These are phyloP conservation scores for Rallus limicola DNA, from an alignment of 2,113 vertebrate genomes.

Conservation along the genomic window DNA sequence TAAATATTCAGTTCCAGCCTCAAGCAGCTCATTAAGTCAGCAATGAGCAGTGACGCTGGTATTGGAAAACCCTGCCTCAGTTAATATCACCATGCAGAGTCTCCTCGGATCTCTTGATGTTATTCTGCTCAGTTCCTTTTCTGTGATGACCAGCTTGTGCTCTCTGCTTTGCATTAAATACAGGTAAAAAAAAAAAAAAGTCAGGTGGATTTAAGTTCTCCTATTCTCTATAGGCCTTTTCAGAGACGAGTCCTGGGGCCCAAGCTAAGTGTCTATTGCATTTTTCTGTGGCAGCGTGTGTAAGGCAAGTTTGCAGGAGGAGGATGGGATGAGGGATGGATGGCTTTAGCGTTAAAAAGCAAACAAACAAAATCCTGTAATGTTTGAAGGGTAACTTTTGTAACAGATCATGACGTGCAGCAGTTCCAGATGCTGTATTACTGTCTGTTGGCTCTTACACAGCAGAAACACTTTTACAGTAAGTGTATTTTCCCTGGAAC, in stretches of 20 bases:
- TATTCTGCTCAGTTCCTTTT: constrained; percentile 74
- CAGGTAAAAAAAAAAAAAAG: constrained; percentile 76
- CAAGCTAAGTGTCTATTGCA: neutral
- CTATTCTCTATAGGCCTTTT: constrained; percentile 42
- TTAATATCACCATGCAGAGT: constrained; percentile 77
- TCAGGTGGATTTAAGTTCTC: constrained; percentile 14
- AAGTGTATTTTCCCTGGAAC: constrained; percentile 19
- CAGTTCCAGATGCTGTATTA: neutral
- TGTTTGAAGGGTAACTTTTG: neutral
- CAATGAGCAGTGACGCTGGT: constrained; percentile 77
- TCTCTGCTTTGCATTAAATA: constrained; percentile 89
- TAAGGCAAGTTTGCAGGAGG: constrained; percentile 19
- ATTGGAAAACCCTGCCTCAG: constrained; percentile 74
- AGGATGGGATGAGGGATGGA: constrained; percentile 7
- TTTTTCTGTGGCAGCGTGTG: constrained; percentile 35
- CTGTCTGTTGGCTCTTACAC: neutral
- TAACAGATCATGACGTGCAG: neutral
- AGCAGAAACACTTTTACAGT: neutral
- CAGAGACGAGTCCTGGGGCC: constrained; percentile 34
- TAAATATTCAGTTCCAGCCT: constrained; percentile 86
- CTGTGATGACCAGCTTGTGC: constrained; percentile 87
- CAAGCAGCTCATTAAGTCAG: constrained; percentile 84
- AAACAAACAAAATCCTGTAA: neutral
- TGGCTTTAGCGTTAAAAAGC: neutral
- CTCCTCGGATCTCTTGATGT: constrained; percentile 71